phyloP scores from a whole-genome alignment of 2,797 vertebrate species.

The Melopsittacus undulatus region DNA sequence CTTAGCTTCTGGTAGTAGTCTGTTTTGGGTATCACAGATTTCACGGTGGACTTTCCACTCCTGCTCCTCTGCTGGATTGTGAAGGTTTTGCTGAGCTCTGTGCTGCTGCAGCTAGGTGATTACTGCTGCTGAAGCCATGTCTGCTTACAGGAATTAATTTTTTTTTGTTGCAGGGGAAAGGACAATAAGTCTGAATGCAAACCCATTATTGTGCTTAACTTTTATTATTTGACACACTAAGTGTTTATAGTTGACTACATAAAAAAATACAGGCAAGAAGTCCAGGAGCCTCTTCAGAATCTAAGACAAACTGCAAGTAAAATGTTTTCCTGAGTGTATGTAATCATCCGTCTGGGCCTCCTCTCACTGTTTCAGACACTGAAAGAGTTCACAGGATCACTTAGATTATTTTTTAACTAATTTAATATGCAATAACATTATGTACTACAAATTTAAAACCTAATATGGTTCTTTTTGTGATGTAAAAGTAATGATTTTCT shows the following conservation, averaged over 20 bases:
- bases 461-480: background rate
- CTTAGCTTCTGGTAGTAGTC: background rate
- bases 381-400: background rate
- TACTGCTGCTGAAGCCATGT: background rate
- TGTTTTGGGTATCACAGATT: background rate
- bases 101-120: background rate
- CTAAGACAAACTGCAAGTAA: background rate
- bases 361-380: background rate
- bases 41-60: background rate
- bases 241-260: background rate
- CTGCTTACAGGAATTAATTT: rapidly evolving
- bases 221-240: background rate
- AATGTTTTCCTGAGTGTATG: background rate
- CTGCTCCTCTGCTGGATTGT: background rate
- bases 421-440: background rate
- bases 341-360: background rate
- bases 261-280: background rate
- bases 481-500: background rate
- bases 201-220: background rate
- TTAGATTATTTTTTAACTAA: background rate
- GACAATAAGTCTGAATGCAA: background rate
- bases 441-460: background rate
- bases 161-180: background rate
- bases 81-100: background rate
- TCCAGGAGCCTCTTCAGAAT: background rate